These are phyloP conservation scores for Antheraea yamamai DNA, from an alignment of 2,888 invertebrate genomes.

Conservation along the genomic window DNA sequence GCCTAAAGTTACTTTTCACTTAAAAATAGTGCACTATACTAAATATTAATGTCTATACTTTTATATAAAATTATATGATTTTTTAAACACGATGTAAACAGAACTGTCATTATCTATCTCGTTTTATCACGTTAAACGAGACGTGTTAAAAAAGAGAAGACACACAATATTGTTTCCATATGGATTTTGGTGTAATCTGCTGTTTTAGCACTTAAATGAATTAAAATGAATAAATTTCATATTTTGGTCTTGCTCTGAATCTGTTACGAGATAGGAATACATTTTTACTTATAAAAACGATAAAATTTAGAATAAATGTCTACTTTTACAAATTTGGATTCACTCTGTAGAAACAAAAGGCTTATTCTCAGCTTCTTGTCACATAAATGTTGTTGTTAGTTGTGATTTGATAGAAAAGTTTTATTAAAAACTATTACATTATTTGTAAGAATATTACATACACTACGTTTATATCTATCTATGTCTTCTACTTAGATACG, in stretches of 20 bases:
- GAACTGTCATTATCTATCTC: neutral
- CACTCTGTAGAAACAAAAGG: no score
- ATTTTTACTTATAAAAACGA: no score
- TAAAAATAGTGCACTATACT: no score
- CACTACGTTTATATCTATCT: neutral
- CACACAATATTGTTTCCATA: neutral
- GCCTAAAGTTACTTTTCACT: no score
- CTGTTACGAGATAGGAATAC: neutral
- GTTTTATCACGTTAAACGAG: neutral
- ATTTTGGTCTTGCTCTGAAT: neutral
- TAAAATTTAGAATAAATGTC: no score
- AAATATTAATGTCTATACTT: neutral
- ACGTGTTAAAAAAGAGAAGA: neutral
- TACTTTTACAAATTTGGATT: no score
- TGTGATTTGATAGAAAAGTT: no score
- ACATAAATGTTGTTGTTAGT: no score
- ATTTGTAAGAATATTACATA: neutral
- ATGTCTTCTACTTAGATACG: neutral
- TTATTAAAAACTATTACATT: neutral
- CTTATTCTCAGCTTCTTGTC: no score
- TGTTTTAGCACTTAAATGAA: neutral
- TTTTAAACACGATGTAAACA: neutral
- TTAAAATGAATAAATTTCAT: neutral
- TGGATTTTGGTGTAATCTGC: no score
- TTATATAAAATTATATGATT: neutral